Evolutionary conservation across 2,888 invertebrate species (phyloP), one percentile per base, ranked within the genome.

Genomic region (Caenorhabditis sinica): DNA sequence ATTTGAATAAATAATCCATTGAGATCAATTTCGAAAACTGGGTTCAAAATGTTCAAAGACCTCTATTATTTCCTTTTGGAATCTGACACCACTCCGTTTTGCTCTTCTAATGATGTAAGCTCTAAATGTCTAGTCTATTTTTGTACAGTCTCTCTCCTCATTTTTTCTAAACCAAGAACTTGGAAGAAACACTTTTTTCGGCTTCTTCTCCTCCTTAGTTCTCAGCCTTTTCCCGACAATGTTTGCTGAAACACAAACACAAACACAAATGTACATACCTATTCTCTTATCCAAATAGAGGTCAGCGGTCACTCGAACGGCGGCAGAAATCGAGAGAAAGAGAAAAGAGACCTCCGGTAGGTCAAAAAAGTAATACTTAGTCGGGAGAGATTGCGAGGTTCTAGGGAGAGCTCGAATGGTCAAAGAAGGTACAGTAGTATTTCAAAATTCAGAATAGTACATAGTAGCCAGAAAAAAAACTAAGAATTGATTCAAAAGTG

Each of bases 161-260:
- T n/a, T n/a, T 20, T 53, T 36, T 45, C 36, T 51, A 40, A 17
- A 6, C 51, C 6, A 23, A 53, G 23, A 71, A 56, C 71, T 43
- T 79, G 69, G 69, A 63, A 60, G 56, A 65, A 72, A 80, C 80
- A 72, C 72, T 72, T 72, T 80, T 72, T 72, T 66, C 60, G 53
- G 69, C 69, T 77, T 69, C 68, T 76, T 68, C 61, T 61, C 60
- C 68, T 53, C n/a, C 43, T 53, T 30, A 40, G 36, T 49, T 36
- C 58, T 53, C 49, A 49, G 49, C 49, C 49, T 49, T 61, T 36
- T 60, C 28, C 63, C 56, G 25, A 8, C 23, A 81, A 74, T 81
- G 81, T 81, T 81, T 81, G 68, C 81, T 81, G 81, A 81, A 81
- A 81, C 81, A 81, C 73, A 80, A 80, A 80, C 80, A 80, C 80